Evolutionary conservation across 2,888 invertebrate species (phyloP).

Genomic region (Dinocampus coccinellae): DNA sequence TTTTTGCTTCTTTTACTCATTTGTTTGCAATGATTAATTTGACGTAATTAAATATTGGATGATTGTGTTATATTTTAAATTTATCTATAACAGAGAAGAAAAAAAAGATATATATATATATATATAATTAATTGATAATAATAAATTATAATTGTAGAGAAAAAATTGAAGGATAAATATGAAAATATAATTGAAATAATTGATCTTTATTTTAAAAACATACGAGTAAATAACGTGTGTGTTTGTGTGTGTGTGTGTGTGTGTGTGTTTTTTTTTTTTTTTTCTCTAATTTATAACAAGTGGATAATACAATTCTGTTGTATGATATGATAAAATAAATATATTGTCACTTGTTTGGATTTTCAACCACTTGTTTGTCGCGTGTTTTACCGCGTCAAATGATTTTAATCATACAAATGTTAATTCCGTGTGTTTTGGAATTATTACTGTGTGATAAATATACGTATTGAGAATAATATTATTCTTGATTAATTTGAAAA

Average conservation of each 20-base stretch:
- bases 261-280: no score
- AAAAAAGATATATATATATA: no score
- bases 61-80: no score
- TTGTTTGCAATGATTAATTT: background rate
- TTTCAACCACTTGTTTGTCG: conserved; percentile 17
- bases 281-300: no score
- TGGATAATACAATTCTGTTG: background rate
- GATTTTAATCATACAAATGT: no score
- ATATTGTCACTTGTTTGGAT: background rate
- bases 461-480: background rate
- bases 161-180: background rate
- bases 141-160: background rate
- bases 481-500: background rate
- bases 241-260: no score
- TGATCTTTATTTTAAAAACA: no score
- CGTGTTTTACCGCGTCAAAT: background rate
- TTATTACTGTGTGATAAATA: no score
- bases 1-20: background rate
- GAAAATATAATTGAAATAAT: background rate
- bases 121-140: no score
- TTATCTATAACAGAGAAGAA: background rate
- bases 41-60: no score
- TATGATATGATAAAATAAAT: background rate
- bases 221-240: no score
- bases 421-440: background rate